Base-by-base conservation (phyloP, 2,797 vertebrate species). In the Echiichthys vipera region DNA sequence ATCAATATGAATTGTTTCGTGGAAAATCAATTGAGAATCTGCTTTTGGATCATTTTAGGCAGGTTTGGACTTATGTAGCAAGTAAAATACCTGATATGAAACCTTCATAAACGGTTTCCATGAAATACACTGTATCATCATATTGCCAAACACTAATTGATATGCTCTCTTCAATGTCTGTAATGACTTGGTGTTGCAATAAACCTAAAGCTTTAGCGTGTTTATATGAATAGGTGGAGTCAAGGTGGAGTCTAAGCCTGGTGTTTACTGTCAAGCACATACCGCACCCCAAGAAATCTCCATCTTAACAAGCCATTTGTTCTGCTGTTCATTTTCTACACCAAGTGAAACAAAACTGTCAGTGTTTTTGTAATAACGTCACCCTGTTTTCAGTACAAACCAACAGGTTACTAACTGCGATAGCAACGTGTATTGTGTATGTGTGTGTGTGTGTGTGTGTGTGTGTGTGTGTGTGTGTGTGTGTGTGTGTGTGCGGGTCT, bases 101-200 rank as follows among this genome's bases (percentile, higher is more conserved):
- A n/a, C n/a, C n/a, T n/a, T 18, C 17, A 29, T 15, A 17, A 57
- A 17, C 5, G 4, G 10, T 27, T 7, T 47, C 11, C 27, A 68
- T 39, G n/a, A n/a, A 10, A 59, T 32, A 30, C 17, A 32, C 27
- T 7, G n/a, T 43, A 11, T 36, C 17, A 36, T 18, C 5, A 20
- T 11, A 11, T 69, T 63, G 20, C 50, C 14, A 13, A 68, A 64
- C 45, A 58, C 18, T 18, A 18, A 30, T 2, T 29, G 39, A 9
- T 14, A 20, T 43, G 18, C 37, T 13, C 6, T 45, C 42, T 18
- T 30, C 24, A 12, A 55, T 40, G 55, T 27, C 25, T 40, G 11
- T 37, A 65, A 64, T 43, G 55, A 50, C 37, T 25, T 18, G 7
- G 25, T 71, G 66, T 56, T 27, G 37, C 20, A 80, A 62, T 62